Conservation (phyloP, 2,888 invertebrate species). For the Bugulina stolonifera region DNA sequence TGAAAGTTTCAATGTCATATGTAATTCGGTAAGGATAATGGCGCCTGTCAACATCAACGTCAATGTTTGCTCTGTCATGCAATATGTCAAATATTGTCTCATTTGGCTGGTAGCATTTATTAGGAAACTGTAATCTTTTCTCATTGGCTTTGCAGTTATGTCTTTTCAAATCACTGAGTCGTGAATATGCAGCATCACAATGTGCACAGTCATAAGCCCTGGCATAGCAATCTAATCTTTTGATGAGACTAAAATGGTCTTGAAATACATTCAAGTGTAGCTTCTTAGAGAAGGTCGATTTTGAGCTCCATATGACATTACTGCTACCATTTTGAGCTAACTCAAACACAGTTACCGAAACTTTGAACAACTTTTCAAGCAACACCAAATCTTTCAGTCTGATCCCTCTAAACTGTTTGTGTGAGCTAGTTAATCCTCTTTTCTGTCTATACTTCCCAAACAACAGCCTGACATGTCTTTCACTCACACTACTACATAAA, state of each 20-base stretch:
- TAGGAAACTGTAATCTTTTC: background rate
- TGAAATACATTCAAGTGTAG: background rate
- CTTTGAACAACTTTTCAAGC: background rate
- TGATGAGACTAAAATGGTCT: background rate
- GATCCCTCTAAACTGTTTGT: background rate
- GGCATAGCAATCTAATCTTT: background rate
- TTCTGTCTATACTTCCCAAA: background rate
- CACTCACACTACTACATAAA: background rate
- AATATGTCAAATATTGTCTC: background rate
- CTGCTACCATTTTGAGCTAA: background rate
- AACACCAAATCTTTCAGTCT: background rate
- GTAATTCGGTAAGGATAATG: background rate
- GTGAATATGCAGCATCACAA: background rate
- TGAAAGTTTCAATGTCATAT: background rate
- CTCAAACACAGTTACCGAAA: background rate
- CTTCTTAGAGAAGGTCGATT: background rate
- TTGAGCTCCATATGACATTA: background rate
- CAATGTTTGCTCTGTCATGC: background rate
- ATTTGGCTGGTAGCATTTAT: background rate
- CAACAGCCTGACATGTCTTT: background rate
- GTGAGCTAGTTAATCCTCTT: background rate
- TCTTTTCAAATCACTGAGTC: background rate
- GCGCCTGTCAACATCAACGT: background rate
- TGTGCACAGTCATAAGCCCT: background rate
- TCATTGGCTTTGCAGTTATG: background rate